Percentiles rank a stretch among this genome's conserved stretches.
Conservation (phyloP, 2,888 invertebrate species). For the Cantharis nigra region DNA sequence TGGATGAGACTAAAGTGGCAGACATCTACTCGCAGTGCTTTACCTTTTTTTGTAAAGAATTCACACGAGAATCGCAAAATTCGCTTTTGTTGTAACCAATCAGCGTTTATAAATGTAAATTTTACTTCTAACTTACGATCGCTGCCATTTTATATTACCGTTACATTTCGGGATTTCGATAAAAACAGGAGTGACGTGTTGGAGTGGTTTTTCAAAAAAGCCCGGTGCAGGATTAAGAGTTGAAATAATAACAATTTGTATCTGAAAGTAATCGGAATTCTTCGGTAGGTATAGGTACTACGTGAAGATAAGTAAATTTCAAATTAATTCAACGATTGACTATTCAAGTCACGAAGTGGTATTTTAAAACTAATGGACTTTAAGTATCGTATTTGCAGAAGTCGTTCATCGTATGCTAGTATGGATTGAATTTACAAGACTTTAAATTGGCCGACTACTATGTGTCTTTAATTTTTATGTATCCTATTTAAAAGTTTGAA, state of each 20-base stretch:
- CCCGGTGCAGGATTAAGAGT: too few relatives aligned
- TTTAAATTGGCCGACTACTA: slow-evolving; percentile 1
- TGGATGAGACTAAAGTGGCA: slow-evolving; percentile 1
- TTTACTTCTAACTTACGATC: background rate
- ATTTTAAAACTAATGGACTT: slow-evolving; percentile 2
- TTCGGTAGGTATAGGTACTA: background rate
- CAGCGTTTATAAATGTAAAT: slow-evolving; percentile 1
- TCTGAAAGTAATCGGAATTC: background rate
- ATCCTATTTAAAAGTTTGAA: background rate
- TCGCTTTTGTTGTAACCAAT: slow-evolving; percentile 12
- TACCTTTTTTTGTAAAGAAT: slow-evolving; percentile 6
- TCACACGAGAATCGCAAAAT: slow-evolving; percentile 6
- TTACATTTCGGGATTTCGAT: background rate
- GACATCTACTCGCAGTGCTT: background rate
- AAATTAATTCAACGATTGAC: background rate
- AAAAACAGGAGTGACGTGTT: background rate
- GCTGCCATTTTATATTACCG: background rate
- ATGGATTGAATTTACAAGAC: background rate
- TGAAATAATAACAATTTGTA: background rate
- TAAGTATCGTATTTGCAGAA: background rate
- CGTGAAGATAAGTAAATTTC: background rate
- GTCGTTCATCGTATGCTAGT: background rate
- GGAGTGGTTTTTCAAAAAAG: background rate
- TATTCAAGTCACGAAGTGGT: background rate
- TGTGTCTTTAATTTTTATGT: background rate